Evolutionary conservation across 2,888 invertebrate species (phyloP).

Genomic region (Argyresthia albistria): DNA sequence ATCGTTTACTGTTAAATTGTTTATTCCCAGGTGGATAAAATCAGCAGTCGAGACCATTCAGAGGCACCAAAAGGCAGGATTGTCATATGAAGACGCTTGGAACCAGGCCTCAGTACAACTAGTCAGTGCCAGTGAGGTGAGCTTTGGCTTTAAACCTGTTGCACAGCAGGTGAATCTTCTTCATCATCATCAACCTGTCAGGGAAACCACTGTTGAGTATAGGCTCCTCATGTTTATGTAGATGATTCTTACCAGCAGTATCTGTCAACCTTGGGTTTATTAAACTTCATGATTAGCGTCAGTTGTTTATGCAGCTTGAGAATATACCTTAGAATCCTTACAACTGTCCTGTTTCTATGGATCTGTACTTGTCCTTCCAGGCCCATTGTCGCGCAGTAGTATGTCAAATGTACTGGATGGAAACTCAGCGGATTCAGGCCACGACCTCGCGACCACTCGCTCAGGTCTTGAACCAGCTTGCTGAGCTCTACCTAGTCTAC

Average conservation of each 20-base stretch:
- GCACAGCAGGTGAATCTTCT: too few relatives aligned
- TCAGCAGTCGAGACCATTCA: constrained; percentile 75
- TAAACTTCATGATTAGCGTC: too few relatives aligned
- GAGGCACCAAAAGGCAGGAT: constrained; percentile 66
- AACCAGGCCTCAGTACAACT: constrained; percentile 82
- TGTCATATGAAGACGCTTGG: constrained; percentile 79
- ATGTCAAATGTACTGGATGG: constrained; percentile 74
- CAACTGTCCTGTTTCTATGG: too few relatives aligned
- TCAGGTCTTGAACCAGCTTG: constrained; percentile 73
- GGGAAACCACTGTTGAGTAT: too few relatives aligned
- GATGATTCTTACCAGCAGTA: too few relatives aligned
- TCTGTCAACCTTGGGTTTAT: too few relatives aligned
- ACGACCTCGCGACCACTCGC: constrained; percentile 68
- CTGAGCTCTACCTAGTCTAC: constrained; percentile 79
- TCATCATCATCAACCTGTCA: too few relatives aligned
- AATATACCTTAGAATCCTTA: too few relatives aligned
- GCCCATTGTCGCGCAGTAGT: constrained; percentile 83
- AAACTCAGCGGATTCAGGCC: constrained; percentile 39
- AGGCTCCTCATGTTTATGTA: too few relatives aligned
- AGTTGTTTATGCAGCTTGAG: too few relatives aligned
- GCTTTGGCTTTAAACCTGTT: too few relatives aligned
- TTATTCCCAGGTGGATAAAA: constrained; percentile 70
- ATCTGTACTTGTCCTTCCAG: constrained; percentile 28
- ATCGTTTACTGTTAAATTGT: neutral
- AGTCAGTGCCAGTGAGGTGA: constrained; percentile 80